A percentile compares a stretch with the other conserved stretches of the same genome.
Conservation (phyloP, 2,113 vertebrate species). For the Phylloscopus trochiloides region DNA sequence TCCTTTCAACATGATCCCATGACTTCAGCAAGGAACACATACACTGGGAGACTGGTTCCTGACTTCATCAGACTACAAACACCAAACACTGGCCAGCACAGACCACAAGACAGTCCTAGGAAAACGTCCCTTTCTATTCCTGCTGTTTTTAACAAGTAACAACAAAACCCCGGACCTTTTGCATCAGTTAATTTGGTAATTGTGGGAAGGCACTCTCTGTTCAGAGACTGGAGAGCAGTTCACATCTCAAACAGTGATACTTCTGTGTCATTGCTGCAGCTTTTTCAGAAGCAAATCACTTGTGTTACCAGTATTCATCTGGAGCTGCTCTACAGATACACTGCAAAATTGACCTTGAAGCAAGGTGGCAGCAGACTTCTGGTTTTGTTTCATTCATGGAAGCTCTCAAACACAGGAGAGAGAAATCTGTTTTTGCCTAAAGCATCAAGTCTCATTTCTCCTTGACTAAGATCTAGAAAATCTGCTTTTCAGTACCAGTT, state of each 20-base stretch:
- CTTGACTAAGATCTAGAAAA: neutral
- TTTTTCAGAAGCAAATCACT: neutral
- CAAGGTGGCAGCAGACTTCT: conserved; percentile 50
- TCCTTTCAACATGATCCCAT: neutral
- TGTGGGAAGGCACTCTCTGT: neutral
- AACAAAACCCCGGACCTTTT: neutral
- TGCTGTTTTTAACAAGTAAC: neutral
- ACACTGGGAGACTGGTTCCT: neutral
- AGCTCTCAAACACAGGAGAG: neutral
- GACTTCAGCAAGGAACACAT: neutral
- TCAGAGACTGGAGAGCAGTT: neutral
- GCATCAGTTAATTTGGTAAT: neutral
- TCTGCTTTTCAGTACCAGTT: neutral
- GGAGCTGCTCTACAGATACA: neutral
- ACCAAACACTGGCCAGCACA: neutral
- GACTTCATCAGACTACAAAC: neutral
- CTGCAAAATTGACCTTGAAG: conserved; percentile 7
- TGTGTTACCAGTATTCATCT: neutral
- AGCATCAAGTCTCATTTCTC: neutral
- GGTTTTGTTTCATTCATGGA: neutral
- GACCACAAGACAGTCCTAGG: neutral
- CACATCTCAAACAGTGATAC: neutral
- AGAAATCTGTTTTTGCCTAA: neutral
- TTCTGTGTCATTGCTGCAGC: neutral
- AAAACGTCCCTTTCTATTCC: neutral